These are phyloP conservation scores for Scaptomyza montana DNA, from an alignment of 1,140 invertebrate genomes.

Conservation along the genomic window DNA sequence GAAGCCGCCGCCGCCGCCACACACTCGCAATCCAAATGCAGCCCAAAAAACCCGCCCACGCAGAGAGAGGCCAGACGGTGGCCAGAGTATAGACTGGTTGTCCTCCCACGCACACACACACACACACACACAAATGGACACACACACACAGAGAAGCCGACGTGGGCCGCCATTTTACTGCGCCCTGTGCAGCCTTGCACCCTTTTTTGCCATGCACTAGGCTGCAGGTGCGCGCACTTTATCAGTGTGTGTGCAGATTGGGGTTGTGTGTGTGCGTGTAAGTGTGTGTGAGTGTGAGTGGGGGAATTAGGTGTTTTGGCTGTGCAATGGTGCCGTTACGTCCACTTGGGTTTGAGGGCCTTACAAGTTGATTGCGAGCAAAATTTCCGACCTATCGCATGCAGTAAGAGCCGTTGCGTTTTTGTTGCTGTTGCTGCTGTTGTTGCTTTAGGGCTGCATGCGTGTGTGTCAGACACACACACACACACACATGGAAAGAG, in stretches of 20 bases:
- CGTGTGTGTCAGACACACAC: constrained; percentile 19
- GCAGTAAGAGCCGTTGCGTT: constrained; percentile 77
- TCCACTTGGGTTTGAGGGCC: constrained; percentile 32
- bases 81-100: constrained; percentile 5
- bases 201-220: constrained; percentile 62
- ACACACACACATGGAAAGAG: constrained; percentile 3
- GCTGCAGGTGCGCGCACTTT: constrained; percentile 65
- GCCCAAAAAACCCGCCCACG: constrained; percentile 16
- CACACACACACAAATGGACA: constrained; percentile 11
- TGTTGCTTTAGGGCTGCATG: constrained; percentile 43
- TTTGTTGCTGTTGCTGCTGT: constrained; percentile 45
- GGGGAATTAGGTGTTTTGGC: not conserved
- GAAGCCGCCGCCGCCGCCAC: constrained; percentile 14
- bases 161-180: constrained; percentile 75
- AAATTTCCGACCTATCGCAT: constrained; percentile 81
- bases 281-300: not conserved
- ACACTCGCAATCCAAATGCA: constrained; percentile 20
- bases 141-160: constrained; percentile 34
- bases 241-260: not conserved
- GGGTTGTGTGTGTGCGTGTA: not conserved
- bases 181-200: constrained; percentile 58
- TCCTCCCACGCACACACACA: not conserved
- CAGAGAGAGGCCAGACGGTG: not conserved
- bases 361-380: constrained; percentile 70
- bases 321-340: constrained; percentile 8